These are phyloP conservation scores for Caenorhabditis auriculariae DNA, from an alignment of 2,888 invertebrate genomes.

Conservation along the genomic window DNA sequence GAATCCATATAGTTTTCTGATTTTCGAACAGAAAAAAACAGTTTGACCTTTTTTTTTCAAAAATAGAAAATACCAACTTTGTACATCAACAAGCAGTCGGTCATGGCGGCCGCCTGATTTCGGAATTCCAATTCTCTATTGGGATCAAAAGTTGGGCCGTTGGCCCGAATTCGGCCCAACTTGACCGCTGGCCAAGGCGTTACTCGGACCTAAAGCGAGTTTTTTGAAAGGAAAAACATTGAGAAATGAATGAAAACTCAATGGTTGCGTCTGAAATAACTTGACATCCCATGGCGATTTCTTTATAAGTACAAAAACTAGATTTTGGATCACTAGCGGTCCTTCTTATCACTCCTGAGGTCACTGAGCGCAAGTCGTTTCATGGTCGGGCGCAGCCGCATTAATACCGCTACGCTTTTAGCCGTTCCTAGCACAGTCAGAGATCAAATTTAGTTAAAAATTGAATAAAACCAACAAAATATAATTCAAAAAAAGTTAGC, in stretches of 20 bases:
- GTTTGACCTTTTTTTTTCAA: neutral
- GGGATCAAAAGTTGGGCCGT: conserved; percentile 41
- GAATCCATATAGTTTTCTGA: neutral
- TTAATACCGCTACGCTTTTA: too few species aligned
- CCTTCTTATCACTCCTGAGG: too few species aligned
- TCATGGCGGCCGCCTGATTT: conserved; percentile 58
- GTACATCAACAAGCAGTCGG: conserved; percentile 54
- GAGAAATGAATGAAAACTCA: neutral
- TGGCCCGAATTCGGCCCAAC: conserved; percentile 33
- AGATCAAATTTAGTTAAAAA: too few species aligned
- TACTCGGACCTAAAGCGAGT: conserved; percentile 29
- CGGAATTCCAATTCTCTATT: conserved; percentile 56
- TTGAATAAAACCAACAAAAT: too few species aligned
- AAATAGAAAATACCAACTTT: conserved; percentile 23
- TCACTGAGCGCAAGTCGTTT: too few species aligned
- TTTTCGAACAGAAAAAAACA: neutral
- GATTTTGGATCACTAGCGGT: too few species aligned
- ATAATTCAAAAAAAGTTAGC: too few species aligned
- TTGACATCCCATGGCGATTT: too few species aligned
- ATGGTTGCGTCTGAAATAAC: too few species aligned
- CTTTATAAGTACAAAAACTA: too few species aligned
- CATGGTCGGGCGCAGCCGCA: too few species aligned
- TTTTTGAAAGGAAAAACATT: neutral
- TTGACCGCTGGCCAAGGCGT: conserved; percentile 46
- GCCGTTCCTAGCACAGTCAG: too few species aligned